These are phyloP conservation scores for Epicauta chinensis DNA, from an alignment of 1,140 invertebrate species.

Conservation along the genomic window DNA sequence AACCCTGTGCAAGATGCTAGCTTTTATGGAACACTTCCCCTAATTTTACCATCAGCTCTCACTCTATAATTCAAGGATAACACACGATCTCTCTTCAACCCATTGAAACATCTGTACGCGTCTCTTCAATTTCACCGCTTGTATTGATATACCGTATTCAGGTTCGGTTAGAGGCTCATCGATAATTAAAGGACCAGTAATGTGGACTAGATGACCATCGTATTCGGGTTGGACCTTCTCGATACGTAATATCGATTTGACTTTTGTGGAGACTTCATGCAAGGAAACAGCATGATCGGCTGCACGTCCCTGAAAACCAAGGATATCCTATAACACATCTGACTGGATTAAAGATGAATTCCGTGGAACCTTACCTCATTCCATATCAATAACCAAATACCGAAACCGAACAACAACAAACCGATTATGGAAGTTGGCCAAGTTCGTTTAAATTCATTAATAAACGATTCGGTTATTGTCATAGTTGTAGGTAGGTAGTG, in stretches of 20 bases:
- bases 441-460: constrained; percentile 54
- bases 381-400: constrained; percentile 61
- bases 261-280: constrained; percentile 60
- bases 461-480: constrained; percentile 33
- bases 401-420: constrained; percentile 48
- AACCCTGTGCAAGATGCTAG: too few species aligned
- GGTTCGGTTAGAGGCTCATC: constrained; percentile 74
- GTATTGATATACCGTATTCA: constrained; percentile 47
- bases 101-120: constrained; percentile 82
- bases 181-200: constrained; percentile 63
- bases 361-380: too few species aligned
- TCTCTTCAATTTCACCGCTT: constrained; percentile 41
- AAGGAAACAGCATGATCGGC: constrained; percentile 63
- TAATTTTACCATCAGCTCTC: not conserved
- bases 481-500: too few species aligned
- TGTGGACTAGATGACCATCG: constrained; percentile 69
- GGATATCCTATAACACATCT: not conserved
- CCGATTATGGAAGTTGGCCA: constrained; percentile 59
- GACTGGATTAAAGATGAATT: not conserved
- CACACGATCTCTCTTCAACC: constrained; percentile 73
- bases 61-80: not conserved
- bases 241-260: constrained; percentile 51
- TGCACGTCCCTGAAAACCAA: constrained; percentile 54
- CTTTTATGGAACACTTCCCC: too few species aligned
- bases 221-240: constrained; percentile 54